These are phyloP conservation scores for Drosophila lowei DNA, from an alignment of 1,140 invertebrate species.

Conservation along the genomic window DNA sequence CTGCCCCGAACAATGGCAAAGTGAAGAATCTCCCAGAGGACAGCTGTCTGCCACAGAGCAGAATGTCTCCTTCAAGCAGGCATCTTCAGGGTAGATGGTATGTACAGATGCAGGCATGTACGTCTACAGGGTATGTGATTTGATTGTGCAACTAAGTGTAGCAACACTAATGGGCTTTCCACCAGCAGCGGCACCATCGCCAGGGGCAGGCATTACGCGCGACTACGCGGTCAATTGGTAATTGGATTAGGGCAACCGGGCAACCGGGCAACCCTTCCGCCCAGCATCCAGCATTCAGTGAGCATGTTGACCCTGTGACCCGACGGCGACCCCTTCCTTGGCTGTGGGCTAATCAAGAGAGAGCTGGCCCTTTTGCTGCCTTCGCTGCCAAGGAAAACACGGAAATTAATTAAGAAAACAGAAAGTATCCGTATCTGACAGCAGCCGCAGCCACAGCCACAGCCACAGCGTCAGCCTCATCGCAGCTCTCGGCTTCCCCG, in stretches of 20 bases:
- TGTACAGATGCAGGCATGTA: too few species aligned
- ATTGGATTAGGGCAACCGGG: conserved; percentile 61
- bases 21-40: conserved; percentile 72
- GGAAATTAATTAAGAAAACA: conserved; percentile 74
- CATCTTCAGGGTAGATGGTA: too few species aligned
- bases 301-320: conserved; percentile 38
- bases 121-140: too few species aligned
- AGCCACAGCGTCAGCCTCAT: background rate
- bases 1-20: conserved; percentile 51
- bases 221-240: conserved; percentile 66
- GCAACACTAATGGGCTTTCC: too few species aligned
- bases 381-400: conserved; percentile 29
- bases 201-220: conserved; percentile 26
- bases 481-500: too few species aligned
- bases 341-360: conserved; percentile 16
- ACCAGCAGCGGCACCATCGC: too few species aligned
- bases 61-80: conserved; percentile 17
- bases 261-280: conserved; percentile 38
- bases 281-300: conserved; percentile 6
- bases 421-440: conserved; percentile 4
- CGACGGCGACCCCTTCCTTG: conserved; percentile 17
- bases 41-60: conserved; percentile 55
- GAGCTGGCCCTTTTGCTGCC: conserved; percentile 35
- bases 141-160: conserved; percentile 18
- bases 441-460: too few species aligned